A percentile compares a stretch with the other conserved stretches of the same genome.
These are phyloP conservation scores for Dipodomys stephensi DNA, from an alignment of 2,113 vertebrate species.

Conservation along the genomic window DNA sequence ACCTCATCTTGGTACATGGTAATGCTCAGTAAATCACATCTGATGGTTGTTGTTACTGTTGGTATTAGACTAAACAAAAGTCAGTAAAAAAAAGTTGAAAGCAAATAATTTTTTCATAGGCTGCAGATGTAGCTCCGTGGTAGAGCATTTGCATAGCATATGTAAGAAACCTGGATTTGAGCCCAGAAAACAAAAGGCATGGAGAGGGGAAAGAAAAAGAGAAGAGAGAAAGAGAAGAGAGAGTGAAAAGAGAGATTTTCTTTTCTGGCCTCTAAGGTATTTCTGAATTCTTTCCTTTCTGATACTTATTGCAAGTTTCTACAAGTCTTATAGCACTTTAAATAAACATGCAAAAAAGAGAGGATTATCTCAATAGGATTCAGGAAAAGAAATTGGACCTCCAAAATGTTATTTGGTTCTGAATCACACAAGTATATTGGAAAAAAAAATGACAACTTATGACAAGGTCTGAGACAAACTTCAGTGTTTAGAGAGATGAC, in stretches of 20 bases:
- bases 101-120: background rate
- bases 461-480: background rate
- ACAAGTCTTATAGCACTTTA: constrained; percentile 8
- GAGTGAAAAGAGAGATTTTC: background rate
- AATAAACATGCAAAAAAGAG: background rate
- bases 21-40: background rate
- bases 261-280: background rate
- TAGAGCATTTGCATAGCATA: too few species aligned
- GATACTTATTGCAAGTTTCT: background rate
- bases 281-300: background rate
- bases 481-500: background rate
- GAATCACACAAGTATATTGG: background rate
- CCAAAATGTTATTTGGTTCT: background rate
- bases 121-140: background rate
- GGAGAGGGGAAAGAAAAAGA: too few species aligned
- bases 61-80: background rate
- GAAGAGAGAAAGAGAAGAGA: background rate
- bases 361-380: background rate
- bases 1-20: background rate
- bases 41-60: background rate
- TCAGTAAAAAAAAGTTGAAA: constrained; percentile 1
- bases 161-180: background rate
- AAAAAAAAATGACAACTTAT: background rate
- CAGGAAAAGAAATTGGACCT: background rate
- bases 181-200: background rate